Evolutionary conservation across 2,888 invertebrate species (phyloP).

Genomic region (Oxytorus armatus): DNA sequence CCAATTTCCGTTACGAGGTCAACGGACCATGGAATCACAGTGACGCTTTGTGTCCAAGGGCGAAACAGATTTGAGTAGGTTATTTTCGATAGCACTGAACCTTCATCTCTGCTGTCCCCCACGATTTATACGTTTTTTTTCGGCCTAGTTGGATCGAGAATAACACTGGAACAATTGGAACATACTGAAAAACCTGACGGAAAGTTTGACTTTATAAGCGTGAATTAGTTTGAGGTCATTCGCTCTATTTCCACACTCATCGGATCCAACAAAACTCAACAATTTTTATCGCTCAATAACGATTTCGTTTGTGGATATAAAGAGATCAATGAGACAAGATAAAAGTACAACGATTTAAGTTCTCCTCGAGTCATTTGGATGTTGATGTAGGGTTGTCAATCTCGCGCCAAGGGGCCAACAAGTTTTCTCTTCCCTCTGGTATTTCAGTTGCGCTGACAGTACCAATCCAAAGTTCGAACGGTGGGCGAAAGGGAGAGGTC

Average conservation of each 20-base stretch:
- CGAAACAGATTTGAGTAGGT: not conserved
- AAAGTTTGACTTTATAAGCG: too few relatives aligned
- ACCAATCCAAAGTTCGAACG: constrained; percentile 23
- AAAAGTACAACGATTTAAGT: constrained; percentile 1
- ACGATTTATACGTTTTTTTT: not conserved
- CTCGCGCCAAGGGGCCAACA: constrained; percentile 8
- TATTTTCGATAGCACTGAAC: not conserved
- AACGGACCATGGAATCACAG: not conserved
- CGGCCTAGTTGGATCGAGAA: not conserved
- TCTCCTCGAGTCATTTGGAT: not conserved
- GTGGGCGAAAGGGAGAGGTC: not conserved
- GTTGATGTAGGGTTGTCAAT: constrained; percentile 2
- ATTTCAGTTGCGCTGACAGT: not conserved
- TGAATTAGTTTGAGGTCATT: too few relatives aligned
- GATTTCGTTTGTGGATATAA: not conserved
- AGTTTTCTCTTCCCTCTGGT: constrained; percentile 4
- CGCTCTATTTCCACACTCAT: too few relatives aligned
- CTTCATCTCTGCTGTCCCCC: not conserved
- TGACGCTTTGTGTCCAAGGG: not conserved
- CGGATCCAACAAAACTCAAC: too few relatives aligned
- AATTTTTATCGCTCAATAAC: too few relatives aligned
- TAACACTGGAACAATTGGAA: not conserved
- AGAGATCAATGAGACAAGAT: too few relatives aligned
- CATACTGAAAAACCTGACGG: too few relatives aligned
- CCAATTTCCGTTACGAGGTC: constrained; percentile 13